These are phyloP conservation scores for Drosophila dives DNA, from an alignment of 2,888 invertebrate species.

Conservation along the genomic window DNA sequence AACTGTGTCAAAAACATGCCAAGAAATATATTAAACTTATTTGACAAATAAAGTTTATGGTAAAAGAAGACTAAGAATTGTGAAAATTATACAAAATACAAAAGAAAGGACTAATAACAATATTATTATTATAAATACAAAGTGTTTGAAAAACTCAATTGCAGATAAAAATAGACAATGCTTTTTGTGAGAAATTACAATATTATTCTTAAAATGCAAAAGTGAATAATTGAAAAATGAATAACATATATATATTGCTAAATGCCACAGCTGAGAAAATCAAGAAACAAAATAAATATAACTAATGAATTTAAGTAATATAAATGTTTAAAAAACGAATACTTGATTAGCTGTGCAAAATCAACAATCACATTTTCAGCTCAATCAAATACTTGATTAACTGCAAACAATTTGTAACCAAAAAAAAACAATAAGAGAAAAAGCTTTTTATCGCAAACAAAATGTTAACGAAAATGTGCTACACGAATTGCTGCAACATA, in stretches of 20 bases:
- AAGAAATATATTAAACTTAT: too few species aligned
- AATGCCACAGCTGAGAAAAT: background rate
- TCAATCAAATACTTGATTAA: background rate
- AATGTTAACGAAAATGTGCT: conserved; percentile 28
- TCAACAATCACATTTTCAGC: background rate
- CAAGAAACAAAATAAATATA: background rate
- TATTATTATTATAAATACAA: background rate
- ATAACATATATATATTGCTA: background rate
- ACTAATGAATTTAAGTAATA: background rate
- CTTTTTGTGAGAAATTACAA: background rate
- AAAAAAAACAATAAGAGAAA: background rate
- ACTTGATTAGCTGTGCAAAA: background rate
- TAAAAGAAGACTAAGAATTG: background rate
- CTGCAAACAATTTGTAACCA: background rate
- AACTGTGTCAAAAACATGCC: too few species aligned
- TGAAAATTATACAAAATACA: background rate
- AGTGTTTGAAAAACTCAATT: background rate
- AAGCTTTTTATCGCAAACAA: conserved; percentile 17
- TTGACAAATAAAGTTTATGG: background rate
- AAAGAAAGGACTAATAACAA: background rate
- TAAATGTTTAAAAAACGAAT: background rate
- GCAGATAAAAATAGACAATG: background rate
- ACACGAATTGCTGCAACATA: conserved; percentile 41
- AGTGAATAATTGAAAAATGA: too few species aligned
- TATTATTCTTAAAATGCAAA: background rate